phyloP scores from a whole-genome alignment of 1,140 invertebrate species.

The Metaphire vulgaris region DNA sequence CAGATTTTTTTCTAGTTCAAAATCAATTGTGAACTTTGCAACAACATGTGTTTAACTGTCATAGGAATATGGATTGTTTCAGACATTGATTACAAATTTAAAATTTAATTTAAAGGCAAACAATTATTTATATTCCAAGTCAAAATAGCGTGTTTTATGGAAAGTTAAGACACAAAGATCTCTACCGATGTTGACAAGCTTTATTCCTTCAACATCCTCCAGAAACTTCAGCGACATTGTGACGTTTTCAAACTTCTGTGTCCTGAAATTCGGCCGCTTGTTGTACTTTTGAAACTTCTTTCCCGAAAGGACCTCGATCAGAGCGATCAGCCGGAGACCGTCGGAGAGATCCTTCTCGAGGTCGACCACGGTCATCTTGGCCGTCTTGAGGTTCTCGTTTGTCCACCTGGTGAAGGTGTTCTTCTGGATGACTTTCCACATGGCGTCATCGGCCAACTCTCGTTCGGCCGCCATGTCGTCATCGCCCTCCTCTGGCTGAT shows the following conservation, averaged over 20 bases:
- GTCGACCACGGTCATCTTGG: constrained; percentile 69
- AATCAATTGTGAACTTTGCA: no score
- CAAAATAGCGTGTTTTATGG: no score
- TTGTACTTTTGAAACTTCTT: constrained; percentile 76
- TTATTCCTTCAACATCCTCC: constrained; percentile 76
- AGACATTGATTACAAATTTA: no score
- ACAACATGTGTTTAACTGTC: no score
- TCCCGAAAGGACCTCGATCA: constrained; percentile 79
- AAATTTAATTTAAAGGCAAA: no score
- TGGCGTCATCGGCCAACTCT: constrained; percentile 64
- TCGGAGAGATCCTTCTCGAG: constrained; percentile 79
- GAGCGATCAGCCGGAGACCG: constrained; percentile 70
- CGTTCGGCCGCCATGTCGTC: constrained; percentile 41
- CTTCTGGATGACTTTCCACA: constrained; percentile 89
- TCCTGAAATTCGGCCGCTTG: constrained; percentile 76
- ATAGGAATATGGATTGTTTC: no score
- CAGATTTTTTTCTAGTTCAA: no score
- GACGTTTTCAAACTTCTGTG: constrained; percentile 72
- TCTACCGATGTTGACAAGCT: constrained; percentile 78
- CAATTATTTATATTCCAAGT: no score
- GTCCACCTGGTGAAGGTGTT: constrained; percentile 90
- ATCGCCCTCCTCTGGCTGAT: constrained; percentile 38
- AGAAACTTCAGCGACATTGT: constrained; percentile 82
- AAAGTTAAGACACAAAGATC: no score
- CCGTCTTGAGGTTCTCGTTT: constrained; percentile 81